Evolutionary conservation across 2,113 vertebrate species (phyloP), one percentile per base, ranked within the genome.

Genomic region (rat (Rattus norvegicus)): DNA sequence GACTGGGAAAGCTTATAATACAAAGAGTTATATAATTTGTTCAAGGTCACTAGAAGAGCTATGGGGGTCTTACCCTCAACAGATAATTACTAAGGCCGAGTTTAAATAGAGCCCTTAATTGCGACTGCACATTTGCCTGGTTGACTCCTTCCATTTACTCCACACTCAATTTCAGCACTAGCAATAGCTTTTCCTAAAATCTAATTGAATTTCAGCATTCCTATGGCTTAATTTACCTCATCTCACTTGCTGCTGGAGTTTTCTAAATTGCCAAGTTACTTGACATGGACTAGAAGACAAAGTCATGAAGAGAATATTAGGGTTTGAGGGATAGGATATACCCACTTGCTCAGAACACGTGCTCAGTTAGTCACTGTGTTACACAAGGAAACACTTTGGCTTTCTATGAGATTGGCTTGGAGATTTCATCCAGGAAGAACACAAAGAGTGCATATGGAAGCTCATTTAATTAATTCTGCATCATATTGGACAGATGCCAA

Each of bases 21-120:
- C 81, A 88, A 94, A 90, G 47, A 94, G 69, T 87, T 91, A 19
- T 7, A 47, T 39, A 76, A 77, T 90, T 90, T 79, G 36, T 91
- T 96, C 93, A 97, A 94, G 93, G 92, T 96, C 88, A 92, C 17
- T 77, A 61, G 47, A 93, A 95, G 63, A 95, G 36, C 75, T 92
- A 77, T 90, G n/a, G 5, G 11, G 92, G n/a, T 88, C 36, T 36
- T 95, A 81, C 89, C 96, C 90, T 93, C 95, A 94, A 95, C 61
- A 97, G 88, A 92, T 88, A 95, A 97, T 97, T 93, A 92, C 67
- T 79, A 83, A 96, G 73, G 76, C 26, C 93, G 86, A 65, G 83
- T 95, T 97, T 97, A 97, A 97, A 96, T 92, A 93, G 84, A 97
- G 86, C 52, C 73, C 84, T 77, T 96, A 95, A 96, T 89, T 97